Evolutionary conservation across 2,888 invertebrate genomes (phyloP).

Genomic region (Limenitis camilla): DNA sequence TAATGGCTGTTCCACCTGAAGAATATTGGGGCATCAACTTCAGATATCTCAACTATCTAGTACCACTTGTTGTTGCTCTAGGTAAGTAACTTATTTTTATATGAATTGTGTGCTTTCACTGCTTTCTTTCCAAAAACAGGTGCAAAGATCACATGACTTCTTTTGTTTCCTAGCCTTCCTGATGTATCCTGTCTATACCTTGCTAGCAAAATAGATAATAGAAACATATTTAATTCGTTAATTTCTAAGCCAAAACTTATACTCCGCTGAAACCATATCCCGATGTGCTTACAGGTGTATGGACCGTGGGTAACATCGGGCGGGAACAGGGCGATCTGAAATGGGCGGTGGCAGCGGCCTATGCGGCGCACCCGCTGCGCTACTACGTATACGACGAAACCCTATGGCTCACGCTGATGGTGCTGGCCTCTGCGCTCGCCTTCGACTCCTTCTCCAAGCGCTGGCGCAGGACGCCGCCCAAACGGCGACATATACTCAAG

Average conservation of each 20-base stretch:
- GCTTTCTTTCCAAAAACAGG: constrained; percentile 34
- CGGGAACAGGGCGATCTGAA: constrained; percentile 83
- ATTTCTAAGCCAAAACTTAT: too few relatives aligned
- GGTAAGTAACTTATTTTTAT: constrained; percentile 67
- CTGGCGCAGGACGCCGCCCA: constrained; percentile 81
- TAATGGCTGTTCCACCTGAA: constrained; percentile 85
- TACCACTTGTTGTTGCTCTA: constrained; percentile 82
- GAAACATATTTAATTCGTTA: too few relatives aligned
- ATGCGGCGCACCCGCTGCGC: constrained; percentile 78
- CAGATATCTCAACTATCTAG: constrained; percentile 80
- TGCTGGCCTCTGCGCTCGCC: constrained; percentile 77
- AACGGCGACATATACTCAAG: constrained; percentile 52
- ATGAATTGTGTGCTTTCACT: neutral
- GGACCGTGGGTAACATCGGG: constrained; percentile 93
- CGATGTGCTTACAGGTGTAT: too few relatives aligned
- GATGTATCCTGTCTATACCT: too few relatives aligned
- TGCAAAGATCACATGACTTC: too few relatives aligned
- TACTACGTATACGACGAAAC: constrained; percentile 84
- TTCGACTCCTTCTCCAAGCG: constrained; percentile 86
- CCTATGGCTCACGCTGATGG: constrained; percentile 79
- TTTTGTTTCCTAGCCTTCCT: too few relatives aligned
- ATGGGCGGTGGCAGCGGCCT: constrained; percentile 81
- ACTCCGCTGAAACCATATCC: too few relatives aligned
- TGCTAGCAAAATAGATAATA: too few relatives aligned
- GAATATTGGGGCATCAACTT: constrained; percentile 81